These are phyloP conservation scores for Tinea pellionella DNA, from an alignment of 2,888 invertebrate species.

Conservation along the genomic window DNA sequence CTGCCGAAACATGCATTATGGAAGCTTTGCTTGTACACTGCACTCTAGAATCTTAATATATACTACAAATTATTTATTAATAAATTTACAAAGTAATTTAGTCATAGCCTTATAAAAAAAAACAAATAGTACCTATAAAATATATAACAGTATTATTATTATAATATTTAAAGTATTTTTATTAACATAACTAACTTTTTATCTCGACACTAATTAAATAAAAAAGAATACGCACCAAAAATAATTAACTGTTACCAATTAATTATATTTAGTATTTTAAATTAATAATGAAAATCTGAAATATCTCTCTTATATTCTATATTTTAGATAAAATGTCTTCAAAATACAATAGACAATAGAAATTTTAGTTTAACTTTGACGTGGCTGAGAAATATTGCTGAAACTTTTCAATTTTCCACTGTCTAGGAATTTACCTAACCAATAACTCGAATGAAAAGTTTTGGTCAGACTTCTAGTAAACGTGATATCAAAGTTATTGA, in stretches of 20 bases:
- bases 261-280: no score
- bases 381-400: constrained; percentile 22
- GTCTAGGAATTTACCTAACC: constrained; percentile 38
- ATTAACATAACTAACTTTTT: no score
- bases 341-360: neutral
- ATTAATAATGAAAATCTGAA: no score
- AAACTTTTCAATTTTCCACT: constrained; percentile 31
- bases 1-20: constrained; percentile 48
- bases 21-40: constrained; percentile 24
- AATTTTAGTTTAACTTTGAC: neutral
- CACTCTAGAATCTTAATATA: constrained; percentile 35
- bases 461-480: constrained; percentile 26
- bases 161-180: no score
- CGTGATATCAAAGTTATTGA: constrained; percentile 22
- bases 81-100: neutral
- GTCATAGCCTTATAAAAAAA: neutral
- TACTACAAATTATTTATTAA: constrained; percentile 33
- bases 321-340: neutral
- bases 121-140: no score
- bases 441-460: constrained; percentile 38
- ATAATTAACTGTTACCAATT: no score
- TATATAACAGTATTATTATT: no score
- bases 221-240: no score
- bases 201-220: no score
- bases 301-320: no score